Percentiles rank a stretch among this genome's conserved stretches.
Evolutionary conservation across 2,797 vertebrate species (phyloP).

Genomic region (Dryobates pubescens): DNA sequence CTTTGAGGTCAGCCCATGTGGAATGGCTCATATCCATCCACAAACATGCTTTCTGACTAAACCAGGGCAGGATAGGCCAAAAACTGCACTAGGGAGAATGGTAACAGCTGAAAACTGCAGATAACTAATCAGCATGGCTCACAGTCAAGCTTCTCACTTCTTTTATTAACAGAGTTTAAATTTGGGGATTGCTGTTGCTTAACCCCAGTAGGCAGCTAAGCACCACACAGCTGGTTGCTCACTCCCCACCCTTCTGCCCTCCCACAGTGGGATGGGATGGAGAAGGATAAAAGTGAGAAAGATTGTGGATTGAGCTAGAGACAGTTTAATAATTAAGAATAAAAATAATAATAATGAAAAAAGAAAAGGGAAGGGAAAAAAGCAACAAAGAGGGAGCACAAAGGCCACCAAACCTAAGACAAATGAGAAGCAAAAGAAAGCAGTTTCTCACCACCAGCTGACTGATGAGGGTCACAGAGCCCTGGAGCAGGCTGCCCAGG

Average conservation of each 20-base stretch:
- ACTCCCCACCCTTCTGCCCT: no score
- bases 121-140: background rate
- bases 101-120: background rate
- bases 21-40: rapidly evolving
- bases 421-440: background rate
- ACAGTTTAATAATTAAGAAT: background rate
- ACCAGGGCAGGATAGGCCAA: background rate
- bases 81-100: background rate
- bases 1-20: background rate
- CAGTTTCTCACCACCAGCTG: background rate
- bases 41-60: background rate
- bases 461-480: no score
- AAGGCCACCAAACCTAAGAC: rapidly evolving
- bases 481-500: no score
- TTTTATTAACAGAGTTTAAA: background rate
- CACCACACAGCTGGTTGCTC: background rate
- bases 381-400: background rate
- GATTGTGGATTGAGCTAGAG: background rate
- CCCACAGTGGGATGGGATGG: no score
- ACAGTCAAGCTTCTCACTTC: background rate
- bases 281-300: background rate
- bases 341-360: no score
- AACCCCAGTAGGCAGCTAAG: background rate
- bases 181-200: background rate
- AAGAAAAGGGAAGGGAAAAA: background rate